phyloP scores from a whole-genome alignment of 2,113 vertebrate species.

The Lasiurus cinereus region DNA sequence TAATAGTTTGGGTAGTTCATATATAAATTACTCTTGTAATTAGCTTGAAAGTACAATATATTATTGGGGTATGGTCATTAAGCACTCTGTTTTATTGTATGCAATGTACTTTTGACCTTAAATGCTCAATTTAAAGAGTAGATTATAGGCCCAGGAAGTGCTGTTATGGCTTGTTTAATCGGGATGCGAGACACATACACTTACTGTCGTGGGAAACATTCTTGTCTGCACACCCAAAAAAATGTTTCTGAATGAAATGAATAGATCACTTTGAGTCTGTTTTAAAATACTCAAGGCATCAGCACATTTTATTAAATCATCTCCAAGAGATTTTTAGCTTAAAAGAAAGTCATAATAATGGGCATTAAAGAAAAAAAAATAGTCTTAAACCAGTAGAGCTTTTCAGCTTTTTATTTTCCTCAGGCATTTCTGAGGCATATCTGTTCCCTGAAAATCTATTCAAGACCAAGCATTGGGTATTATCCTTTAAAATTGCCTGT shows the following conservation, averaged over 20 bases:
- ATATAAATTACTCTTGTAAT: slow-evolving; percentile 20
- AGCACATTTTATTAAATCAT: slow-evolving; percentile 63
- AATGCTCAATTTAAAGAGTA: slow-evolving; percentile 47
- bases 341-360: slow-evolving; percentile 39
- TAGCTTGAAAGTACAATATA: neutral
- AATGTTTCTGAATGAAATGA: slow-evolving; percentile 71
- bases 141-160: slow-evolving; percentile 22
- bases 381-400: neutral
- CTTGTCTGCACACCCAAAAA: slow-evolving; percentile 44
- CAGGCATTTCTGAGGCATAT: slow-evolving; percentile 49
- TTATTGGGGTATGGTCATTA: neutral
- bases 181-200: slow-evolving; percentile 67
- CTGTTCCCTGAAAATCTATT: slow-evolving; percentile 26
- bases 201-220: slow-evolving; percentile 76
- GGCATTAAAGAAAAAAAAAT: neutral
- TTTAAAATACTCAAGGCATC: slow-evolving; percentile 34
- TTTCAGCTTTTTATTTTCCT: neutral
- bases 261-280: slow-evolving; percentile 33
- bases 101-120: slow-evolving; percentile 39
- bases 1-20: slow-evolving; percentile 38
- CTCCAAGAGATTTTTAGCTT: slow-evolving; percentile 48
- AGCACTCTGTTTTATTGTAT: neutral
- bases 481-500: slow-evolving; percentile 18
- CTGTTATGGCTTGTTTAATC: slow-evolving; percentile 63
- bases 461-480: neutral